Base-by-base conservation (phyloP, 2,888 invertebrate species). In the Eudasyphora cyanicolor region DNA sequence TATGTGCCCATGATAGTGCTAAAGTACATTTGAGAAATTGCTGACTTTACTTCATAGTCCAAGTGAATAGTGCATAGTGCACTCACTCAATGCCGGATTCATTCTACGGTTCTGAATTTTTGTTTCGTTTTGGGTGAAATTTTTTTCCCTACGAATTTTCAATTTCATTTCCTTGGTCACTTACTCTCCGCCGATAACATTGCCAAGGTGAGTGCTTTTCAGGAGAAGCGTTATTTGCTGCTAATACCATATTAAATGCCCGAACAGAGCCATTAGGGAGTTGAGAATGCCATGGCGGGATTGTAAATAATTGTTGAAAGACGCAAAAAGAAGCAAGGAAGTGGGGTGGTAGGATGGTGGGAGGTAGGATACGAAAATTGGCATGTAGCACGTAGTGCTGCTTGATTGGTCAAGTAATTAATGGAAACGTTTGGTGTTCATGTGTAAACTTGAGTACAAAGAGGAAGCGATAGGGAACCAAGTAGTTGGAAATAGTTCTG, bases 161-260 rank as follows among this genome's bases (percentile, higher is more conserved):
- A 49, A 49, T 57, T 57, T 24, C 27, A 24, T 12, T 38, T 64
- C 35, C 12, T 35, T 64, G 64, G 35, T 35, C 62, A 38, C 17
- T 17, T 64, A 21, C 21, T n/a, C 19, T 10, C 1, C 10, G 14
- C 24, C 27, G 57, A 69, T 19, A 62, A 32, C 17, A 57, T 38
- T 82, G 70, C 42, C 51, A 82, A 78, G 70, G 82, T 78, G 74
- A 75, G 51, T 42, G 49, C 29, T 27, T 35, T 38, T 27, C 45
- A 71, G 17, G 51, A 42, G 42, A 38, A 42, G 42, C 60, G 51
- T 54, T 35, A 62, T 35, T 42, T 64, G n/a, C 67, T 60, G 35
- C 17, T 62, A 29, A 17, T 6, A 35, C 17, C 29, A 7, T 32
- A 62, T 32, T 57, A 27, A 57, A 27, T 57, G 57, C 57, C 27